A percentile compares a stretch with the other conserved stretches of the same genome.
phyloP scores from a whole-genome alignment of 2,888 invertebrate genomes.

The Drosophila fungiperda region DNA sequence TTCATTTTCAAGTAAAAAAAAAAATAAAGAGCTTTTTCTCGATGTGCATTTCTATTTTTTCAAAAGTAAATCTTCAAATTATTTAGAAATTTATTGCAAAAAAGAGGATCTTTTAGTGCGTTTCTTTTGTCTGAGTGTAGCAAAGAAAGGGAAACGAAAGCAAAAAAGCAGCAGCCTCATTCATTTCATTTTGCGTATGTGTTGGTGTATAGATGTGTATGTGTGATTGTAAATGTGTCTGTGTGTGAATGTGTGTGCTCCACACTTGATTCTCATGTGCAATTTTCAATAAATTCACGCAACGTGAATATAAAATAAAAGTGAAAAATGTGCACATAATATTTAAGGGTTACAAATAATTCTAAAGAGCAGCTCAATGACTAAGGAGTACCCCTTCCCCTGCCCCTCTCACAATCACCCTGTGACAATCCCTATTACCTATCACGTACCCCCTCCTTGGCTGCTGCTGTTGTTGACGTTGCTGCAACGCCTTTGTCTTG shows the following conservation, averaged over 20 bases:
- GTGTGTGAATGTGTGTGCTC: conserved; percentile 19
- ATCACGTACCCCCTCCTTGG: background rate
- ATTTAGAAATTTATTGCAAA: background rate
- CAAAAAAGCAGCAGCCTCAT: conserved; percentile 39
- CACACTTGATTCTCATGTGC: conserved; percentile 40
- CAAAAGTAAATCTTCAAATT: background rate
- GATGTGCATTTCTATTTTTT: background rate
- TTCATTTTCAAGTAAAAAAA: background rate
- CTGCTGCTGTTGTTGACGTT: conserved; percentile 21
- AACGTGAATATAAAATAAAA: conserved; percentile 48
- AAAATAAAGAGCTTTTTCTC: background rate
- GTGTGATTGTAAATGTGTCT: background rate
- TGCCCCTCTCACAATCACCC: too few species aligned
- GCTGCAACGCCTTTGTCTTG: conserved; percentile 74
- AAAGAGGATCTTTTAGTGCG: background rate
- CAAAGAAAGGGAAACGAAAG: conserved; percentile 8
- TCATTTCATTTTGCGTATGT: conserved; percentile 7
- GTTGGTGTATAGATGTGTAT: background rate
- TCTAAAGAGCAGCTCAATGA: conserved; percentile 13
- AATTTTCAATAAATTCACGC: conserved; percentile 64
- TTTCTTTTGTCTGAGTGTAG: background rate
- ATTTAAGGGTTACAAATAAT: conserved; percentile 71
- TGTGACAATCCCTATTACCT: background rate
- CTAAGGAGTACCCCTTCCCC: background rate
- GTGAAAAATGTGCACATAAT: conserved; percentile 62